phyloP scores from a whole-genome alignment of 1,140 invertebrate species.

The Brachionus paranguensis region DNA sequence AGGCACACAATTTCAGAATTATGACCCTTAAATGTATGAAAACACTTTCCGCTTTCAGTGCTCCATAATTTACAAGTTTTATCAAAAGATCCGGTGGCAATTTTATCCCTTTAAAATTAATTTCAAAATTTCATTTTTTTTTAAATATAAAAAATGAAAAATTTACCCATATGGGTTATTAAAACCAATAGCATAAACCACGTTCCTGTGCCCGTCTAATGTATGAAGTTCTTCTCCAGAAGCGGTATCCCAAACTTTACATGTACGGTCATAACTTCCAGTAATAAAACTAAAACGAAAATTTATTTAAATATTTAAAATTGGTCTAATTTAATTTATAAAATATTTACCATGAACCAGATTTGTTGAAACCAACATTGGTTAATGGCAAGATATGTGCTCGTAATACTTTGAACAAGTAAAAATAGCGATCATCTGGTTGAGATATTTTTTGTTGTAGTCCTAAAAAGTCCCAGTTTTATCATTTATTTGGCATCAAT shows the following conservation, averaged over 20 bases:
- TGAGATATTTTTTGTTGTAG: slow-evolving; percentile 53
- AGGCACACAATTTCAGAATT: slow-evolving; percentile 65
- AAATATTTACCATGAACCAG: slow-evolving; percentile 60
- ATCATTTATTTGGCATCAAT: neutral
- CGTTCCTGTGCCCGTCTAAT: slow-evolving; percentile 69
- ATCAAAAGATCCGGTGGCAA: slow-evolving; percentile 73
- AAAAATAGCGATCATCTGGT: slow-evolving; percentile 52
- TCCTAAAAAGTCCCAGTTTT: slow-evolving; percentile 43
- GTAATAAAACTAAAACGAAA: slow-evolving; percentile 64
- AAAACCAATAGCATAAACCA: slow-evolving; percentile 70
- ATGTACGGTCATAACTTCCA: slow-evolving; percentile 76
- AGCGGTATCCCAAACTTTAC: slow-evolving; percentile 71
- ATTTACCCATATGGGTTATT: slow-evolving; percentile 69
- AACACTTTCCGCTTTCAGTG: slow-evolving; percentile 63
- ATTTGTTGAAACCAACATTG: slow-evolving; percentile 69
- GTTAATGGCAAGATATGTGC: slow-evolving; percentile 71
- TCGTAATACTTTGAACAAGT: slow-evolving; percentile 60
- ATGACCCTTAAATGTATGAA: slow-evolving; percentile 67
- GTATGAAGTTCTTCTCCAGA: slow-evolving; percentile 65
- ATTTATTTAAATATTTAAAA: neutral
- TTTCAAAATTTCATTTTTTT: neutral
- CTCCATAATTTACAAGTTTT: slow-evolving; percentile 70
- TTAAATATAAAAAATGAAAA: neutral
- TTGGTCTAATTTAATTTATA: neutral
- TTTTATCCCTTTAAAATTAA: slow-evolving; percentile 61